Conservation (phyloP, 2,797 vertebrate genomes). For the Fistularia commersonii region DNA sequence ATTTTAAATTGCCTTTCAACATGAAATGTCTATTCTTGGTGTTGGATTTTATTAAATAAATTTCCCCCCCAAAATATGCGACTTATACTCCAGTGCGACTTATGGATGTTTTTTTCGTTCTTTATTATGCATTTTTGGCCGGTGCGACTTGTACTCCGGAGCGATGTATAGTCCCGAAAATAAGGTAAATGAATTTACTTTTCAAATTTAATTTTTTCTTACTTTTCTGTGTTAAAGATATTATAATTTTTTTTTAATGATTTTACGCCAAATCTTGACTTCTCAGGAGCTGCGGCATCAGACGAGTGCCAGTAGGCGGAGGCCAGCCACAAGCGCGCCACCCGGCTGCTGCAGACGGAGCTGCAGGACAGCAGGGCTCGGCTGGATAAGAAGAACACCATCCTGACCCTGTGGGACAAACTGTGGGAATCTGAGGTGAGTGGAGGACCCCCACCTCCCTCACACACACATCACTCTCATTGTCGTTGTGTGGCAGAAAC, state of each 20-base stretch:
- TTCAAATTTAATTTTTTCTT: conserved; percentile 9
- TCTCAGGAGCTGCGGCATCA: conserved; percentile 53
- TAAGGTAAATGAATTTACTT: too few species aligned
- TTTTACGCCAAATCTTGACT: too few species aligned
- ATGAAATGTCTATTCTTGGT: too few species aligned
- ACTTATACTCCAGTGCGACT: too few species aligned
- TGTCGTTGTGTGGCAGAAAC: conserved; percentile 58
- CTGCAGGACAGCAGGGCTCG: conserved; percentile 60
- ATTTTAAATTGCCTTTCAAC: too few species aligned
- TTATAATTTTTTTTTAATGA: background rate
- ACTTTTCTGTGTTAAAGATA: background rate
- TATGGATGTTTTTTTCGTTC: too few species aligned
- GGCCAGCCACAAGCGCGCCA: conserved; percentile 66
- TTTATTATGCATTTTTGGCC: too few species aligned
- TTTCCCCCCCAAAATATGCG: too few species aligned
- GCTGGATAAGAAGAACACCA: conserved; percentile 47
- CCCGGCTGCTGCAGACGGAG: conserved; percentile 73
- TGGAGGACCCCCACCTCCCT: background rate
- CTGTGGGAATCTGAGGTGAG: conserved; percentile 58
- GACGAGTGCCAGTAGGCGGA: conserved; percentile 68
- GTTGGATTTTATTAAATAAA: too few species aligned
- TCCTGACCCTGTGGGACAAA: conserved; percentile 46
- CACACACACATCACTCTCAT: background rate
- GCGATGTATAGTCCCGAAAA: too few species aligned
- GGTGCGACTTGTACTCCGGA: too few species aligned